A percentile compares a stretch with the other conserved stretches of the same genome.
These are phyloP conservation scores for Loripinus fragilis DNA, from an alignment of 2,888 invertebrate genomes.

Conservation along the genomic window DNA sequence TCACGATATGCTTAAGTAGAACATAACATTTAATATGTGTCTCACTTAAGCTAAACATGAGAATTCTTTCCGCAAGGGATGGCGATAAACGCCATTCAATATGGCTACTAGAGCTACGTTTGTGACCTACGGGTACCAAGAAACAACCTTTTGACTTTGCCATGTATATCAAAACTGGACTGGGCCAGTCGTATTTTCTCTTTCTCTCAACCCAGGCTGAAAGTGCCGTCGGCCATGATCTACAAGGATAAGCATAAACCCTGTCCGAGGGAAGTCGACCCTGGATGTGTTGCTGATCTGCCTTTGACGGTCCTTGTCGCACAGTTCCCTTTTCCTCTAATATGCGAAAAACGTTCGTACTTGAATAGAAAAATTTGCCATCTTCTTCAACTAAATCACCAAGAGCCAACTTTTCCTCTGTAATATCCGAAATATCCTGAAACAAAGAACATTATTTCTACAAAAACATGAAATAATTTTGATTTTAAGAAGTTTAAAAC, in stretches of 20 bases:
- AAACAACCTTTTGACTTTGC: neutral
- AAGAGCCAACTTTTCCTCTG: neutral
- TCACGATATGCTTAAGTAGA: conserved; percentile 22
- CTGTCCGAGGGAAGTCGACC: neutral
- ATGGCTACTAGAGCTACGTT: conserved; percentile 7
- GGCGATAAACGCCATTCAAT: conserved; percentile 28
- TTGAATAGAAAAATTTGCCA: conserved; percentile 2
- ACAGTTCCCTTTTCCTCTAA: neutral
- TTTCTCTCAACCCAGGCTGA: neutral
- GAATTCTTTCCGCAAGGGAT: conserved; percentile 27
- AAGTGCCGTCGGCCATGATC: neutral
- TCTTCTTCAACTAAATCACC: neutral
- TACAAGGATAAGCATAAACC: neutral
- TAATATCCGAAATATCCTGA: conserved; percentile 6
- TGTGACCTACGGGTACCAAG: conserved; percentile 24
- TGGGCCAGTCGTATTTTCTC: neutral
- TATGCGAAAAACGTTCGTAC: neutral
- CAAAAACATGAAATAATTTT: too few species aligned
- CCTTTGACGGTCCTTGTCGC: conserved; percentile 4
- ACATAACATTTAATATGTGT: conserved; percentile 22
- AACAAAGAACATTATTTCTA: too few species aligned
- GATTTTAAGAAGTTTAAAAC: too few species aligned
- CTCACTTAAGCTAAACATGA: conserved; percentile 21
- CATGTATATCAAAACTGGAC: neutral
- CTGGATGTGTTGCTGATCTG: neutral